Base-by-base conservation (phyloP, 53 echinoderm and acorn worm genomes). In the Paracentrotus lividus region DNA sequence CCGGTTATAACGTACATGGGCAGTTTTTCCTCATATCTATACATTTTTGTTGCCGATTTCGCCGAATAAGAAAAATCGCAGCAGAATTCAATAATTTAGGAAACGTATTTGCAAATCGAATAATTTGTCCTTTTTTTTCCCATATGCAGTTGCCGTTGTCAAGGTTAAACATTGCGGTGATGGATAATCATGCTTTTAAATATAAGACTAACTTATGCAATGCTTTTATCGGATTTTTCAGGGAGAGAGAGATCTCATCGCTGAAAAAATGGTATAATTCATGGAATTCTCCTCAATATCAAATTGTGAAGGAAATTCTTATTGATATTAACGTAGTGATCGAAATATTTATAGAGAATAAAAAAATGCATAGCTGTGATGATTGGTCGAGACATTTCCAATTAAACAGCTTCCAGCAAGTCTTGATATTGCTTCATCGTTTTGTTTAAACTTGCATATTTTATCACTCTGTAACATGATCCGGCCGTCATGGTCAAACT, bases 11-110 rank as follows among this genome's bases (percentile, higher is more conserved):
- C 36, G 38, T 8, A 21, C 72, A 9, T 27, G 16, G 36, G 36
- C 72, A 20, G 38, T 38, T 40, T 38, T 72, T 36, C 40, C 16
- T 72, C 15, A 20, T 72, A 72, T 72, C 72, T 72, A 38, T 32
- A 67, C 29, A 76, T 81, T 81, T 47, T 81, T n/a, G n/a, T 47
- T 26, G 47, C 47, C 47, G 81, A 81, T 81, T 81, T 81, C 33
- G 24, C 47, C 26, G 45, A 49, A 77, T 14, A 64, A 29, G 31
- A 64, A 64, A 29, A 64, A 31, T 64, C 64, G 13, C 64, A 8
- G 0, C 8, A 27, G 64, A 64, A 64, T n/a, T 64, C 9, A 64
- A 64, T 27, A 64, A 64, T 29, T 64, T 64, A 27, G 31, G 12
- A 18, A 64, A 10, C 27, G 31, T 2, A 64, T 29, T 64, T 64